Evolutionary conservation across 2,113 vertebrate species (phyloP), one percentile per base, ranked within the genome.

Genomic region (Pachypanchax playfairii): DNA sequence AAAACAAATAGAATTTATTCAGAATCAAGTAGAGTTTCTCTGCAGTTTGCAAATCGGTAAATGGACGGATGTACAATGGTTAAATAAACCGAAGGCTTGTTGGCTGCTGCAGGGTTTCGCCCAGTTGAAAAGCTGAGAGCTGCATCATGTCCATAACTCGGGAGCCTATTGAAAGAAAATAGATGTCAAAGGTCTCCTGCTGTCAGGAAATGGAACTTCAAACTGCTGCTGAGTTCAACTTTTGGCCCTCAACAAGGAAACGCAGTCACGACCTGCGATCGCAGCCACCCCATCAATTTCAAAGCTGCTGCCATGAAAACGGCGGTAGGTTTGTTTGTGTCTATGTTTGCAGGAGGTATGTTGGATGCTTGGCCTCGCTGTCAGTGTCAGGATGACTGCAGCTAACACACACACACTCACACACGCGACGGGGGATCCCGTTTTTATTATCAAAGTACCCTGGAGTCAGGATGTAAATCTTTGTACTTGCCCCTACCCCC

Each of bases 401-500:
- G 71, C 75, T 55, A 44, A 44, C 36, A 56, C 57, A 76, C 41
- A 63, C 59, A 48, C 41, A 22, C 31, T 51, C 29, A 52, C 41
- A 38, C 31, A 12, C 50, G 56, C 11, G 6, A 13, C 20, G 57
- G n/a, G 36, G 71, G 75, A 88, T 91, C 85, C 73, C 9, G 77
- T 90, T 91, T 90, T 89, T 88, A 90, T 90, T 70, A 84, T 83
- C 70, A 56, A 81, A 73, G 73, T 55, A 59, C 41, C 63, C 56
- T 12, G 68, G 72, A 80, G 78, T 77, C 76, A 67, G 29, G 70
- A 80, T 85, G 77, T 84, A 82, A 88, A 89, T 87, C 70, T 86
- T 78, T 82, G 65, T 65, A 67, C 75, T 51, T 36, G 48, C 56
- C 67, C 69, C 82, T 71, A 62, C 54, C 43, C 70, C 65, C 20